phyloP scores from a whole-genome alignment of 2,113 vertebrate species.

The Platichthys flesus region DNA sequence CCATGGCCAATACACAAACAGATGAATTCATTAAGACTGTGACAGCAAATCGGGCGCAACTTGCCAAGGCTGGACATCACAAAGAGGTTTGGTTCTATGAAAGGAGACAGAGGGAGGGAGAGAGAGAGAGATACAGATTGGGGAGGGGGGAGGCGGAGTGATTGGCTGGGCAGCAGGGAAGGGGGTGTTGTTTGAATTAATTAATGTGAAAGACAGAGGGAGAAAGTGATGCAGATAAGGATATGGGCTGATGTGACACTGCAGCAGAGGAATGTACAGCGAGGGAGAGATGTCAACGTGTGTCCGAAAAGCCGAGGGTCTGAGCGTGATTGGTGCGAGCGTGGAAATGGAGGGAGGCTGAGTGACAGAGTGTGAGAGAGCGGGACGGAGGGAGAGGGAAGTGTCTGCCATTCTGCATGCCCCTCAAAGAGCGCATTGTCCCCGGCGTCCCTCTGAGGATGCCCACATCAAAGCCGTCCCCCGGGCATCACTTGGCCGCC shows the following conservation, averaged over 20 bases:
- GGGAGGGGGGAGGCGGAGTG: constrained; percentile 67
- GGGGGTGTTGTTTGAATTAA: constrained; percentile 81
- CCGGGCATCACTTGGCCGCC: constrained; percentile 86
- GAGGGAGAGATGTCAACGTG: constrained; percentile 22
- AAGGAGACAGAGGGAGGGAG: constrained; percentile 76
- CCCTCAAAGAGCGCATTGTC: constrained; percentile 88
- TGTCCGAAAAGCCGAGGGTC: constrained; percentile 26
- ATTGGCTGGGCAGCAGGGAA: constrained; percentile 78
- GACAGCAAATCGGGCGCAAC: constrained; percentile 83
- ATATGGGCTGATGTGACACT: constrained; percentile 67
- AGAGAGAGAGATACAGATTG: constrained; percentile 31
- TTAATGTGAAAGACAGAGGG: constrained; percentile 74
- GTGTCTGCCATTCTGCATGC: constrained; percentile 79
- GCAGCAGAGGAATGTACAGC: constrained; percentile 40
- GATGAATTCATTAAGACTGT: constrained; percentile 90
- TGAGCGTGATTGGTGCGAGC: constrained; percentile 22
- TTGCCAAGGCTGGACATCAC: constrained; percentile 83
- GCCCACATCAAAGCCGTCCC: constrained; percentile 87
- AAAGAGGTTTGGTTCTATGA: constrained; percentile 82
- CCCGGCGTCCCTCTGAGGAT: constrained; percentile 81
- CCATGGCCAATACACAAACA: constrained; percentile 89
- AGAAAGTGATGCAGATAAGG: constrained; percentile 67
- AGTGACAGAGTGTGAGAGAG: constrained; percentile 55
- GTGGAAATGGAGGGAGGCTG: constrained; percentile 38
- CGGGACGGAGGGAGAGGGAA: constrained; percentile 56